Conservation (phyloP, 2,113 vertebrate species). For the Neolamprologus longior region DNA sequence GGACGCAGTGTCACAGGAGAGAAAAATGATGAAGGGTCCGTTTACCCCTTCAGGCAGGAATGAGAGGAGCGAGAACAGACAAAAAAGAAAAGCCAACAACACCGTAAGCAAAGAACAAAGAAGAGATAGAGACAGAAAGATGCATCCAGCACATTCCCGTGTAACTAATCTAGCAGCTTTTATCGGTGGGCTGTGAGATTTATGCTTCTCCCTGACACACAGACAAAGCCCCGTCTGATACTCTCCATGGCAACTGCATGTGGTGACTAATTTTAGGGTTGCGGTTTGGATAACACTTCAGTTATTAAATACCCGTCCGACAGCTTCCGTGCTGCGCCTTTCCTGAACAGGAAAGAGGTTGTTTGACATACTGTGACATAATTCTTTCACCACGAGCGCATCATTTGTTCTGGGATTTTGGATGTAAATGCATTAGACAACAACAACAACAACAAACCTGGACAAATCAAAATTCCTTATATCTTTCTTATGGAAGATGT, state of each 20-base stretch:
- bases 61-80: background rate
- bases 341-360: background rate
- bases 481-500: background rate
- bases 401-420: background rate
- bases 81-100: background rate
- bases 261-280: slow-evolving; percentile 45
- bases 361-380: background rate
- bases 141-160: slow-evolving; percentile 31
- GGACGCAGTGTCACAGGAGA: background rate
- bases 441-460: background rate
- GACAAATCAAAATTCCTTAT: background rate
- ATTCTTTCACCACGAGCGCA: background rate
- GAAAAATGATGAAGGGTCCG: background rate
- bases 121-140: slow-evolving; percentile 30
- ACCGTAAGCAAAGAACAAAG: slow-evolving; percentile 33
- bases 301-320: slow-evolving; percentile 43
- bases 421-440: background rate
- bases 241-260: slow-evolving; percentile 58
- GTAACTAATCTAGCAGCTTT: slow-evolving; percentile 48
- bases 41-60: slow-evolving; percentile 2
- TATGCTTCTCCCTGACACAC: slow-evolving; percentile 40
- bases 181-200: slow-evolving; percentile 35
- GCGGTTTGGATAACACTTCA: slow-evolving; percentile 39
- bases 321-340: background rate
- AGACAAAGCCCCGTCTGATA: slow-evolving; percentile 42